phyloP scores from a whole-genome alignment of 2,888 invertebrate species.

The Enoplolaimus lenunculus region DNA sequence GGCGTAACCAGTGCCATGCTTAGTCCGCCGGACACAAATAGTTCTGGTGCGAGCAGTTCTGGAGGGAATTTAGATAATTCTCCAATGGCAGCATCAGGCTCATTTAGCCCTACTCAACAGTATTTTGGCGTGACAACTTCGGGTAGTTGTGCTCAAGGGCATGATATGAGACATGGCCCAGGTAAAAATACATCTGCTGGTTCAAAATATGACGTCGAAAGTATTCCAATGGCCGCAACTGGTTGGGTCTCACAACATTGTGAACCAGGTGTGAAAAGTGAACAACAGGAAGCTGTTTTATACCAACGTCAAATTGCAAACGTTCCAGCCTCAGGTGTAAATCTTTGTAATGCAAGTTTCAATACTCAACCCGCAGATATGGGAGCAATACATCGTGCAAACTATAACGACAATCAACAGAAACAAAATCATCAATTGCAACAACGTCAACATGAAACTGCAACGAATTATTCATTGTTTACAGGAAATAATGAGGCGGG shows the following conservation, averaged over 20 bases:
- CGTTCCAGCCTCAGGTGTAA: neutral
- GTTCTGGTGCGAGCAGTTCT: neutral
- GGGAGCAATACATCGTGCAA: neutral
- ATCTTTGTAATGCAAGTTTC: too few relatives aligned
- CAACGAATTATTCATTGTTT: neutral
- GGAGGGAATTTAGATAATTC: neutral
- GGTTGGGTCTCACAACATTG: neutral
- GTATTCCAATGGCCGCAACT: too few relatives aligned
- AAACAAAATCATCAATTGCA: neutral
- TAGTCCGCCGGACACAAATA: constrained; percentile 3
- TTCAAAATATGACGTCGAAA: neutral
- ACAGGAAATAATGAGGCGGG: too few relatives aligned
- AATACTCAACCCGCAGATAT: neutral
- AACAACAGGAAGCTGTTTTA: neutral
- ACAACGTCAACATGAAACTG: neutral
- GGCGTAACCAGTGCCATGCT: constrained; percentile 14
- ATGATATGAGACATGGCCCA: too few relatives aligned
- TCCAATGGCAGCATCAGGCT: neutral
- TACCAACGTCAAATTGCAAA: neutral
- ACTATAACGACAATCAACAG: neutral
- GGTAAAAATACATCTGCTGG: neutral
- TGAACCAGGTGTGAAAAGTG: neutral
- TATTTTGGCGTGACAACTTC: too few relatives aligned
- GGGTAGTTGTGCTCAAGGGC: too few relatives aligned
- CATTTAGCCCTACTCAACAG: neutral